These are phyloP conservation scores for Crotalus horridus DNA, from an alignment of 2,113 vertebrate species.

Conservation along the genomic window DNA sequence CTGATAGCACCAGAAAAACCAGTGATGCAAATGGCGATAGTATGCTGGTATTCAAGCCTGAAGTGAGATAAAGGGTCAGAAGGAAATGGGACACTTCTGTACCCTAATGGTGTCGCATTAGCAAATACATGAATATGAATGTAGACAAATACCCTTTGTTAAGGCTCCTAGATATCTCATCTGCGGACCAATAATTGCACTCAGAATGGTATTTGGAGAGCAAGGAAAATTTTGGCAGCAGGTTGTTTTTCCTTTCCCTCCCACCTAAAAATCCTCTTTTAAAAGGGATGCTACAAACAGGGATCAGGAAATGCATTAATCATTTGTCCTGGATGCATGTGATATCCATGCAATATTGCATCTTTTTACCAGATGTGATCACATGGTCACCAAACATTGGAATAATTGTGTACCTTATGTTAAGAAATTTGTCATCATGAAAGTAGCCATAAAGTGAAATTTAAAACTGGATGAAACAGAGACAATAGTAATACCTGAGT, in stretches of 20 bases:
- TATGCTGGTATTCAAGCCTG: constrained; percentile 35
- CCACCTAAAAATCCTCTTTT: not conserved
- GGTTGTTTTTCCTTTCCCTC: not conserved
- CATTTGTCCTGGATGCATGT: not conserved
- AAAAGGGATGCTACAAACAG: not conserved
- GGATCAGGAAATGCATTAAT: not conserved
- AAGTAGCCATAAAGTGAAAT: not conserved
- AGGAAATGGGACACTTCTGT: constrained; percentile 13
- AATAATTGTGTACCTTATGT: not conserved
- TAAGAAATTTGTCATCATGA: not conserved
- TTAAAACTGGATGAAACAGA: not conserved
- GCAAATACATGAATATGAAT: constrained; percentile 21
- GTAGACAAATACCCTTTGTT: not conserved
- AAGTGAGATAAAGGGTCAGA: constrained; percentile 35
- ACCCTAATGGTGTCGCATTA: constrained; percentile 19
- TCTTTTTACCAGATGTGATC: not conserved
- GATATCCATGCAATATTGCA: not conserved
- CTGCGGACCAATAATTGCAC: not conserved
- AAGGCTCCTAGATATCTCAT: not conserved
- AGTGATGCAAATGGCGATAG: constrained; percentile 34
- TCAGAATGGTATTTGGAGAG: not conserved
- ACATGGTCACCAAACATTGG: not conserved
- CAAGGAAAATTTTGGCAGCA: not conserved
- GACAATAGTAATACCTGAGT: not conserved
- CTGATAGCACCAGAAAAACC: constrained; percentile 42